phyloP scores from a whole-genome alignment of 2,888 invertebrate genomes.

The Drosophila ezoana region DNA sequence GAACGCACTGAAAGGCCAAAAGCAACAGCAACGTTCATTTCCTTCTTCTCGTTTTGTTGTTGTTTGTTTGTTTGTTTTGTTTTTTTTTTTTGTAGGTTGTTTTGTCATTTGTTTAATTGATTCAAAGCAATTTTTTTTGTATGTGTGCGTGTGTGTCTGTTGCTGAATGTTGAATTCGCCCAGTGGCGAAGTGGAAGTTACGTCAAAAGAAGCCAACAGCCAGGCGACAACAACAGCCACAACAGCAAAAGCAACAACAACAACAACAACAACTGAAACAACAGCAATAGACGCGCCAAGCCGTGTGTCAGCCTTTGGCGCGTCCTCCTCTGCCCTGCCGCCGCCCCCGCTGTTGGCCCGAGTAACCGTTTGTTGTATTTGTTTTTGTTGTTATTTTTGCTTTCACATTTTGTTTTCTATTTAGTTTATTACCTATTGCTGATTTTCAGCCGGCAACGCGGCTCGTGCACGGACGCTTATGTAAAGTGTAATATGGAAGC shows the following conservation, averaged over 20 bases:
- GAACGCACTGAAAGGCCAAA: slow-evolving; percentile 2
- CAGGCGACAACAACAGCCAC: slow-evolving; percentile 13
- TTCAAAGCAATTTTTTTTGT: slow-evolving; percentile 19
- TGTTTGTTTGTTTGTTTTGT: slow-evolving; percentile 5
- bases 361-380: slow-evolving; percentile 24
- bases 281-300: slow-evolving; percentile 31
- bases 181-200: slow-evolving; percentile 57
- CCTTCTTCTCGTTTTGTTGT: background rate
- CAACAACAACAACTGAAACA: slow-evolving; percentile 8
- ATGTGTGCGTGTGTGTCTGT: slow-evolving; percentile 11
- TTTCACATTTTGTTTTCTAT: slow-evolving; percentile 1
- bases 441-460: slow-evolving; percentile 41
- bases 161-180: slow-evolving; percentile 15
- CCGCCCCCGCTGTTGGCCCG: slow-evolving; percentile 4
- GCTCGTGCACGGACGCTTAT: slow-evolving; percentile 64
- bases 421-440: slow-evolving; percentile 26
- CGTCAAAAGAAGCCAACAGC: slow-evolving; percentile 66
- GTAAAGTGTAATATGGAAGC: slow-evolving; percentile 84
- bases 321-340: slow-evolving; percentile 21
- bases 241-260: slow-evolving; percentile 11
- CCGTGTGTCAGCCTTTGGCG: slow-evolving; percentile 56
- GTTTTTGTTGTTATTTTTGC: slow-evolving; percentile 6
- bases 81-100: slow-evolving; percentile 12
- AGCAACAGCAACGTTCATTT: background rate
- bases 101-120: slow-evolving; percentile 30